Evolutionary conservation across 2,113 vertebrate species (phyloP), one percentile per base, ranked within the genome.

Genomic region (Notechis scutatus): DNA sequence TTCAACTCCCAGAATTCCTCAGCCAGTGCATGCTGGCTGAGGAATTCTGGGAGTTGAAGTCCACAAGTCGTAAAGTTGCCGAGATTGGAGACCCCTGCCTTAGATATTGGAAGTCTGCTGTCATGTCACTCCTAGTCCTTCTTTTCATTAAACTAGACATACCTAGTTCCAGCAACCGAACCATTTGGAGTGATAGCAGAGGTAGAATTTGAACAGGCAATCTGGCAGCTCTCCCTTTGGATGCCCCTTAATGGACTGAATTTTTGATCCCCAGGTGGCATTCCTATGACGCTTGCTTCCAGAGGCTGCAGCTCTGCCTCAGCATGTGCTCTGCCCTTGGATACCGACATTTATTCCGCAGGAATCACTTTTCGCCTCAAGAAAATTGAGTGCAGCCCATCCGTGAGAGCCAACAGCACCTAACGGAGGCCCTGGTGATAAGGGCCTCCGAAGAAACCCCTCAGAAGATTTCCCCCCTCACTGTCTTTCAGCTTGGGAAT

Each of bases 271-370:
- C 18, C 74, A 81, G 74, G 3, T 1, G 74, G 3, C 21, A 1
- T 9, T 34, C 34, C 74, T 20, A 0, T 21, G 18, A 0, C 0
- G 0, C 9, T 81, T 9, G 18, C 2, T 81, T 20, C 34, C 34
- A 81, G 18, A 21, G 74, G 74, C 34, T 81, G 74, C 74, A 0
- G 34, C 74, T 81, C 74, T 39, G 74, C 34, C 18, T 81, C 74
- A 9, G 74, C 74, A 0, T 81, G 74, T 2, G 7, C 34, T 9
- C 74, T 81, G 74, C 74, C 74, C 34, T 0, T 81, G 74, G 15
- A 81, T 39, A 81, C 34, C 18, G 3, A 21, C 6, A 21, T 81
- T 81, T 81, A 81, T 34, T 21, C 74, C 18, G 74, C 74, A 3
- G 74, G 74, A 42, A 3, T 81, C 74, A 81, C 74, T 21, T 81